A percentile compares a stretch with the other conserved stretches of the same genome.
These are phyloP conservation scores for Heliconius melpomene DNA, from an alignment of 1,140 invertebrate genomes.

Conservation along the genomic window DNA sequence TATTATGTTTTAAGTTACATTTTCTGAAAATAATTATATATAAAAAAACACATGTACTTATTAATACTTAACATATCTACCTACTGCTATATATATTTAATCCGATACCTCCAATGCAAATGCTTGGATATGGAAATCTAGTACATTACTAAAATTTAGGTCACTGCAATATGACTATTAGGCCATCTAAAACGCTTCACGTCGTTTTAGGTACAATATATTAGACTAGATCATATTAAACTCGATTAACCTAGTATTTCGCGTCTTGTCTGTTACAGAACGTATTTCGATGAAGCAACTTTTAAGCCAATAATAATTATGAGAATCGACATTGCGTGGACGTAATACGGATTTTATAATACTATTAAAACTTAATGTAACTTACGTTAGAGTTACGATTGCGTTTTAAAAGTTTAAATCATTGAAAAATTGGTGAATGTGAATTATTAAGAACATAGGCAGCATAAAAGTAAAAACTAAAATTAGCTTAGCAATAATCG, in stretches of 20 bases:
- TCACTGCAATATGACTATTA: constrained; percentile 6
- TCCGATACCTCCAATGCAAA: neutral
- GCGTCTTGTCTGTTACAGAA: constrained; percentile 35
- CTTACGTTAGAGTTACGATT: neutral
- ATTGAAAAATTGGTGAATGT: neutral
- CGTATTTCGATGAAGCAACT: constrained; percentile 38
- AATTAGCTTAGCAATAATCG: neutral
- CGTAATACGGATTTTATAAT: constrained; percentile 29
- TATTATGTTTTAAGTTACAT: too few relatives aligned
- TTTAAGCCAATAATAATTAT: constrained; percentile 43
- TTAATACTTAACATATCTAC: neutral
- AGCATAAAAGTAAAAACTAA: neutral
- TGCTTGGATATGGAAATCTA: neutral
- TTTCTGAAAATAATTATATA: too few relatives aligned
- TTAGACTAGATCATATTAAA: constrained; percentile 20
- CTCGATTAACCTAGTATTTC: constrained; percentile 42
- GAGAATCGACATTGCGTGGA: constrained; percentile 30
- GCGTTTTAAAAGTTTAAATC: neutral
- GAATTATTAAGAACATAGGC: neutral
- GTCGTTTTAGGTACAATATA: neutral
- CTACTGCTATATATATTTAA: too few relatives aligned
- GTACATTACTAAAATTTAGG: neutral
- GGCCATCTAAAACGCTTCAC: constrained; percentile 7
- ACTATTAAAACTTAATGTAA: constrained; percentile 15
- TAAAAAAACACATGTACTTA: too few relatives aligned